Evolutionary conservation across 2,797 vertebrate genomes (phyloP).

Genomic region (Gadopsis marmoratus): DNA sequence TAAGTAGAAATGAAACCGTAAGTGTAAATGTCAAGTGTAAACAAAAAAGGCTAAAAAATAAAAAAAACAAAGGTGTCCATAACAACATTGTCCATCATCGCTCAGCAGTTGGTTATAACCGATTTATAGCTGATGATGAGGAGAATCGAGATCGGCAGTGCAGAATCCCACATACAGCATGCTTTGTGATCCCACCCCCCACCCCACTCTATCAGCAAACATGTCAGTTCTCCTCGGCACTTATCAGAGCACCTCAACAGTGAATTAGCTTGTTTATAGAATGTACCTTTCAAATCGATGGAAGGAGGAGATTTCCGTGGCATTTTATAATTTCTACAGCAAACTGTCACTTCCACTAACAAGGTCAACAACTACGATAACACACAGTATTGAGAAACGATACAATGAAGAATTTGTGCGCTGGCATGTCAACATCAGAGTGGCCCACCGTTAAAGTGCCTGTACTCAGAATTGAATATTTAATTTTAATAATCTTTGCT

Average conservation of each 20-base stretch:
- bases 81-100: slow-evolving; percentile 55
- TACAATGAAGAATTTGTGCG: slow-evolving; percentile 38
- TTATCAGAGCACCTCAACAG: slow-evolving; percentile 65
- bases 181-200: slow-evolving; percentile 39
- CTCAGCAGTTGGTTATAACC: slow-evolving; percentile 52
- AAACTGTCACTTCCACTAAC: slow-evolving; percentile 45
- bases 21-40: slow-evolving; percentile 66
- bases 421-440: slow-evolving; percentile 15
- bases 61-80: slow-evolving; percentile 56
- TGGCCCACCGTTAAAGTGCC: slow-evolving; percentile 16
- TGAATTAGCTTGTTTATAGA: slow-evolving; percentile 63
- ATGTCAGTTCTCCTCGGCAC: slow-evolving; percentile 57
- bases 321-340: slow-evolving; percentile 48
- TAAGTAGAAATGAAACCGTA: slow-evolving; percentile 53
- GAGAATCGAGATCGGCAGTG: slow-evolving; percentile 41
- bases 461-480: slow-evolving; percentile 51
- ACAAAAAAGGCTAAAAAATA: slow-evolving; percentile 55
- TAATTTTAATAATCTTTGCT: slow-evolving; percentile 61
- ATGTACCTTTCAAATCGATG: slow-evolving; percentile 47
- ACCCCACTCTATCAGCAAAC: slow-evolving; percentile 60
- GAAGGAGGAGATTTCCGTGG: slow-evolving; percentile 1
- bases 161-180: slow-evolving; percentile 40
- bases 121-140: slow-evolving; percentile 66
- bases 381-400: slow-evolving; percentile 9
- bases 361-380: slow-evolving; percentile 60